phyloP scores from a whole-genome alignment of 2,113 vertebrate genomes.

The Acrocephalus kingi region DNA sequence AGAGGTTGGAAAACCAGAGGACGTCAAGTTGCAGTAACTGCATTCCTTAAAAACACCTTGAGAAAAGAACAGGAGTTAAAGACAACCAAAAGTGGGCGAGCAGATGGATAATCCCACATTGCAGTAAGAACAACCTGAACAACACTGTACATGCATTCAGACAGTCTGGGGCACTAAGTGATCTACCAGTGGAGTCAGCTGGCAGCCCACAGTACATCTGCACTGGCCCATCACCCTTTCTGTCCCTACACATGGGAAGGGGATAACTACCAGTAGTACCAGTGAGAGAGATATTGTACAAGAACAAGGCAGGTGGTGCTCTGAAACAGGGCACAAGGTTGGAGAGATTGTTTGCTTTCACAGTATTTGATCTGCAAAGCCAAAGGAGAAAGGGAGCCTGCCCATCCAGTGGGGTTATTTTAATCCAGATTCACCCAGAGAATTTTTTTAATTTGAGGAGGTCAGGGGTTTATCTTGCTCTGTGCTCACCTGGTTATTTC shows the following conservation, averaged over 20 bases:
- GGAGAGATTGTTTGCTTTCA: not conserved
- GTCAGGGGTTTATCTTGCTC: not conserved
- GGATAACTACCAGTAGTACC: not conserved
- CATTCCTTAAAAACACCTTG: not conserved
- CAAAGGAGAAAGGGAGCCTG: not conserved
- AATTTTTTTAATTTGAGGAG: not conserved
- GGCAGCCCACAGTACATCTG: not conserved
- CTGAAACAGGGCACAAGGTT: not conserved
- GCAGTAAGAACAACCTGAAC: not conserved
- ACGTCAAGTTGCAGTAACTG: not conserved
- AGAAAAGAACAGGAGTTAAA: not conserved
- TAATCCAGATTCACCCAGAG: not conserved
- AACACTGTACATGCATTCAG: not conserved
- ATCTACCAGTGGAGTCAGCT: not conserved
- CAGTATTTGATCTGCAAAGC: not conserved
- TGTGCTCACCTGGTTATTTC: not conserved
- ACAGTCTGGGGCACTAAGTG: not conserved
- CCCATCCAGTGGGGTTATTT: not conserved
- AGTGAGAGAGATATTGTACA: fast-evolving
- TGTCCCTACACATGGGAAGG: not conserved
- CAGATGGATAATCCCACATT: not conserved
- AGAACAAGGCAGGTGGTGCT: not conserved
- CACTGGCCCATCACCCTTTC: not conserved
- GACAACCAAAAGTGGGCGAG: not conserved
- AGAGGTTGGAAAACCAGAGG: not conserved